These are phyloP conservation scores for Nomada hirtipes DNA, from an alignment of 2,888 invertebrate genomes.

Conservation along the genomic window DNA sequence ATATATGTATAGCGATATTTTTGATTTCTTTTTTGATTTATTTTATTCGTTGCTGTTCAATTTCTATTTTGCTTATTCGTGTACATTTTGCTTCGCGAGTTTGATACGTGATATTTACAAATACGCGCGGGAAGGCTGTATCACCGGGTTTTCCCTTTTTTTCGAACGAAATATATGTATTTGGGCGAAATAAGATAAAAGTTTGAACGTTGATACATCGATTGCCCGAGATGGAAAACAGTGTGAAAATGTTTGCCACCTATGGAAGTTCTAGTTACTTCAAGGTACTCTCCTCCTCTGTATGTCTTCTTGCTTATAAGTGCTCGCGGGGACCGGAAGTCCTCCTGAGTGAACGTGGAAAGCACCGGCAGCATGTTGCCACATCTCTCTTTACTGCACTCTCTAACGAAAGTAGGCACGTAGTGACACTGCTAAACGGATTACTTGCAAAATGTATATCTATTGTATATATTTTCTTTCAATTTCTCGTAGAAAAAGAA, in stretches of 20 bases:
- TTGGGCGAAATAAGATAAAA: no score
- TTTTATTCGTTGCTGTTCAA: no score
- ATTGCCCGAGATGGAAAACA: slow-evolving; percentile 1
- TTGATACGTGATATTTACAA: no score
- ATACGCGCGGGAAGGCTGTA: no score
- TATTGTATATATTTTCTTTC: slow-evolving; percentile 67
- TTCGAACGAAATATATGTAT: no score
- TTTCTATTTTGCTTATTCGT: no score
- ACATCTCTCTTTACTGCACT: slow-evolving; percentile 69
- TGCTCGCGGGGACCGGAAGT: slow-evolving; percentile 56
- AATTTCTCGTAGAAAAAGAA: slow-evolving; percentile 26
- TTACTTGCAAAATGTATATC: slow-evolving; percentile 25
- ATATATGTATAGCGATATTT: no score
- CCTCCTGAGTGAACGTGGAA: slow-evolving; percentile 63
- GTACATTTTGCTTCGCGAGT: no score
- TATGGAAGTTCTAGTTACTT: slow-evolving; percentile 67
- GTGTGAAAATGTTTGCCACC: slow-evolving; percentile 64
- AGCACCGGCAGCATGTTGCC: slow-evolving; percentile 73
- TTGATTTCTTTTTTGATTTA: not conserved
- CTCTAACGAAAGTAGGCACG: slow-evolving; percentile 57
- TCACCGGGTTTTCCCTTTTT: no score
- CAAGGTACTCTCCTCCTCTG: slow-evolving; percentile 57
- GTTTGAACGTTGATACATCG: not conserved
- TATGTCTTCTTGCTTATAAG: slow-evolving; percentile 51
- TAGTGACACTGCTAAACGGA: slow-evolving; percentile 48